Evolutionary conservation across 1,140 invertebrate species (phyloP).

Genomic region (Drosophila sechellia): DNA sequence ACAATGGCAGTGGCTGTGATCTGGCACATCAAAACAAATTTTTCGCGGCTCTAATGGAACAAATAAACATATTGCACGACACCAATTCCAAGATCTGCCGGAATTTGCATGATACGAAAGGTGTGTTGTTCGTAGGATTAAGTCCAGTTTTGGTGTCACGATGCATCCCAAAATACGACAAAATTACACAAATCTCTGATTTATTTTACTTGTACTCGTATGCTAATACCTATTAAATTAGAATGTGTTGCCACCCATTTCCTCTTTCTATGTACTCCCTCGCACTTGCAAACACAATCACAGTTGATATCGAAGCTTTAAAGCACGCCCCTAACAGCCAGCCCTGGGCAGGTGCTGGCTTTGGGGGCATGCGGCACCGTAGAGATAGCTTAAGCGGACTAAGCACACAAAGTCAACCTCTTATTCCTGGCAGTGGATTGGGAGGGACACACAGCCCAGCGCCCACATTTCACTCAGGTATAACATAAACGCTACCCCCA

Average conservation of each 20-base stretch:
- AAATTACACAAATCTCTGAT: constrained; percentile 10
- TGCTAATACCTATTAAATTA: constrained; percentile 41
- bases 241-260: constrained; percentile 50
- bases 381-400: constrained; percentile 85
- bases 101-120: constrained; percentile 84
- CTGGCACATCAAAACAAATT: constrained; percentile 77
- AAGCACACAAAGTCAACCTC: constrained; percentile 84
- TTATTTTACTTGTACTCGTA: constrained; percentile 19
- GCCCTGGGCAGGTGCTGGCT: constrained; percentile 55
- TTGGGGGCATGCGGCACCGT: constrained; percentile 84
- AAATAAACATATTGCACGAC: constrained; percentile 82
- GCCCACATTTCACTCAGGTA: constrained; percentile 84
- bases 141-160: background rate
- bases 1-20: constrained; percentile 50
- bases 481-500: constrained; percentile 2
- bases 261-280: constrained; percentile 60
- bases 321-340: constrained; percentile 81
- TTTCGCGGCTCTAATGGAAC: constrained; percentile 78
- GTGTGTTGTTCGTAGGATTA: constrained; percentile 40
- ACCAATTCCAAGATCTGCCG: constrained; percentile 84
- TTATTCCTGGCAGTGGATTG: constrained; percentile 82
- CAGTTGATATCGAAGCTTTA: constrained; percentile 85
- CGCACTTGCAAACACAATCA: constrained; percentile 43
- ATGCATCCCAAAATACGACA: too few relatives aligned
- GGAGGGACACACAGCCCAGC: constrained; percentile 84